Evolutionary conservation across 2,888 invertebrate genomes (phyloP), one percentile per base, ranked within the genome.

Genomic region (Pterostichus niger): DNA sequence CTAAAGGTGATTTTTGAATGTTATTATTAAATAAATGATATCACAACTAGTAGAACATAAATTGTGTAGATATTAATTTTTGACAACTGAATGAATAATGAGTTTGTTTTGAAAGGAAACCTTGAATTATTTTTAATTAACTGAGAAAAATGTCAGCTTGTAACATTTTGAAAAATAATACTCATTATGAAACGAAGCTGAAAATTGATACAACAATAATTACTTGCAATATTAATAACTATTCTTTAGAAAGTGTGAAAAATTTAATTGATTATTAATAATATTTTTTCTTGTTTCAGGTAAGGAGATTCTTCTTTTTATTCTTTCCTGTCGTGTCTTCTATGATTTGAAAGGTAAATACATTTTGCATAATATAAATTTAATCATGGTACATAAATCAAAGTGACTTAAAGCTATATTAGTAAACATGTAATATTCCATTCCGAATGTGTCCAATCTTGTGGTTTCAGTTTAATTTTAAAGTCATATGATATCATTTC

Each of bases 51-150:
- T 9, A 4, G 17, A 17, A 3, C 59, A 59, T 59, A 59, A 59
- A 59, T 59, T 59, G 31, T 59, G 59, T 5, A 1, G 59, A 56
- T 77, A 77, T 56, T 77, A 54, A 77, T 56, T 56, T 52, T 77
- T 54, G 77, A 77, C 77, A 77, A 35, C 33, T n/a, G 77, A 77
- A 56, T 77, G 52, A 77, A 56, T 77, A 77, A 77, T 77, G 54
- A 40, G 31, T 54, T 13, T 77, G 77, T 77, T 77, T 56, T 77
- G 56, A 56, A 56, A 52, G 54, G 77, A 56, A 76, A 56, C 77
- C 64, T 64, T 64, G 35, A 64, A 64, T 64, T 64, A 64, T 64
- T 64, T 64, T 64, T 64, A 64, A 64, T 64, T 64, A 64, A 64
- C 33, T 35, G 31, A 35, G 64, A 64, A 33, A 56, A 11, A 59